A percentile compares a stretch with the other conserved stretches of the same genome.
Conservation (phyloP, 1,140 invertebrate species). For the Drosophila simulans region DNA sequence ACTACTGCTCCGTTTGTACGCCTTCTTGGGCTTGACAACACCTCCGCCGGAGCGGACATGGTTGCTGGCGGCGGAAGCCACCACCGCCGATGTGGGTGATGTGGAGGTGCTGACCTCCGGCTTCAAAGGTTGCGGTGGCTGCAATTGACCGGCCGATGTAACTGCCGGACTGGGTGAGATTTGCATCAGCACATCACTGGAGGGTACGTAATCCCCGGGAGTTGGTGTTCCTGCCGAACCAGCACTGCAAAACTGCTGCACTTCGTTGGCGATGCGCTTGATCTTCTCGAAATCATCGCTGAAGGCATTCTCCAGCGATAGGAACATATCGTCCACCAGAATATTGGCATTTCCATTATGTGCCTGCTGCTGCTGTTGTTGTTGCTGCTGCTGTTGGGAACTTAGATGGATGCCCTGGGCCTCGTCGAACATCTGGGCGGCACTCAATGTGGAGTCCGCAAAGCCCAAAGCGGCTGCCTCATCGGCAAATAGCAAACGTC, state of each 20-base stretch:
- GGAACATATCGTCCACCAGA: slow-evolving; percentile 89
- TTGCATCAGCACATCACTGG: slow-evolving; percentile 73
- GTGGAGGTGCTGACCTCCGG: slow-evolving; percentile 74
- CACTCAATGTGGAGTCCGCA: slow-evolving; percentile 75
- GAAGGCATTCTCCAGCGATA: slow-evolving; percentile 89
- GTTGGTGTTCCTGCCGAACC: slow-evolving; percentile 69
- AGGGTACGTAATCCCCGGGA: slow-evolving; percentile 52
- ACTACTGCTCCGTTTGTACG: slow-evolving; percentile 85
- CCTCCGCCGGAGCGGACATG: slow-evolving; percentile 44
- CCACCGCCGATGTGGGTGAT: slow-evolving; percentile 27
- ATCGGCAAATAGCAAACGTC: slow-evolving; percentile 84
- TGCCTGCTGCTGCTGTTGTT: slow-evolving; percentile 55
- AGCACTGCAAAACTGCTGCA: slow-evolving; percentile 88
- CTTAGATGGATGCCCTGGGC: slow-evolving; percentile 53
- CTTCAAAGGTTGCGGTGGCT: slow-evolving; percentile 73
- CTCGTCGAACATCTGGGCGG: slow-evolving; percentile 82
- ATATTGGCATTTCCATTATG: slow-evolving; percentile 79
- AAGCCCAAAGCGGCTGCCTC: slow-evolving; percentile 78
- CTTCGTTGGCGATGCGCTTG: slow-evolving; percentile 90
- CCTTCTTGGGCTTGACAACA: slow-evolving; percentile 83
- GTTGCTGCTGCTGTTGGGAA: slow-evolving; percentile 60
- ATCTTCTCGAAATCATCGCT: slow-evolving; percentile 91
- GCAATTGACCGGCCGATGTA: slow-evolving; percentile 62
- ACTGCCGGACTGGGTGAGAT: slow-evolving; percentile 58
- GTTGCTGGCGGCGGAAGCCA: slow-evolving; percentile 22